A percentile compares a stretch with the other conserved stretches of the same genome.
Conservation (phyloP, 2,888 invertebrate genomes). For the Spodoptera picta region DNA sequence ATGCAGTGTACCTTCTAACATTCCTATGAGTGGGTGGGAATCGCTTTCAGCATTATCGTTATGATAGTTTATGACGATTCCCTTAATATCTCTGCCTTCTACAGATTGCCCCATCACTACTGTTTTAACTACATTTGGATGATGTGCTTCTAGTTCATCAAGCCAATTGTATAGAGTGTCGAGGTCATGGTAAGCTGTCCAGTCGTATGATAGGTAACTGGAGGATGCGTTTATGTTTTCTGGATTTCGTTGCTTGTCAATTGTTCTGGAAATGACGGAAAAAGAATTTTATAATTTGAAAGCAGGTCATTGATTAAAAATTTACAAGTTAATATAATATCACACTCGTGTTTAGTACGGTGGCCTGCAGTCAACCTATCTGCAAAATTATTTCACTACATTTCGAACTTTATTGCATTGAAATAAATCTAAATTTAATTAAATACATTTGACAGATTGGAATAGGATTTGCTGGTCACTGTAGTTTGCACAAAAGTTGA, state of each 20-base stretch:
- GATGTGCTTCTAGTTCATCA: slow-evolving; percentile 79
- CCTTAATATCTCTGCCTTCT: slow-evolving; percentile 90
- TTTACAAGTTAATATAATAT: too few relatives aligned
- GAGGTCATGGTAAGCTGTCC: slow-evolving; percentile 90
- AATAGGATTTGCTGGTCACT: too few relatives aligned
- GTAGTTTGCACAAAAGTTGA: too few relatives aligned
- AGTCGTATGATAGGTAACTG: slow-evolving; percentile 73
- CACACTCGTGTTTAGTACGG: too few relatives aligned
- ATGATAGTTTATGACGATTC: slow-evolving; percentile 82
- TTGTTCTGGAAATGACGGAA: slow-evolving; percentile 72
- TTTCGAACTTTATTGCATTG: too few relatives aligned
- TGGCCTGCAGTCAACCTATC: too few relatives aligned
- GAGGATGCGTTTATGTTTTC: slow-evolving; percentile 61
- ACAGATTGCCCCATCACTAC: slow-evolving; percentile 88
- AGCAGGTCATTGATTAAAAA: not conserved
- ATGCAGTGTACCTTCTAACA: slow-evolving; percentile 90
- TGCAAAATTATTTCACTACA: too few relatives aligned
- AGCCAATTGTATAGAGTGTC: slow-evolving; percentile 90
- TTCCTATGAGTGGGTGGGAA: slow-evolving; percentile 76
- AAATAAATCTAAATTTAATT: too few relatives aligned
- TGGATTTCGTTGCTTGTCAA: slow-evolving; percentile 81
- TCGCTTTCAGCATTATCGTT: slow-evolving; percentile 62
- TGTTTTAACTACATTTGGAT: slow-evolving; percentile 84
- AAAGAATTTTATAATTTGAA: not conserved
- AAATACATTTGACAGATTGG: too few relatives aligned